These are phyloP conservation scores for Cheirogaleus medius DNA, from an alignment of 2,113 vertebrate genomes.

Conservation along the genomic window DNA sequence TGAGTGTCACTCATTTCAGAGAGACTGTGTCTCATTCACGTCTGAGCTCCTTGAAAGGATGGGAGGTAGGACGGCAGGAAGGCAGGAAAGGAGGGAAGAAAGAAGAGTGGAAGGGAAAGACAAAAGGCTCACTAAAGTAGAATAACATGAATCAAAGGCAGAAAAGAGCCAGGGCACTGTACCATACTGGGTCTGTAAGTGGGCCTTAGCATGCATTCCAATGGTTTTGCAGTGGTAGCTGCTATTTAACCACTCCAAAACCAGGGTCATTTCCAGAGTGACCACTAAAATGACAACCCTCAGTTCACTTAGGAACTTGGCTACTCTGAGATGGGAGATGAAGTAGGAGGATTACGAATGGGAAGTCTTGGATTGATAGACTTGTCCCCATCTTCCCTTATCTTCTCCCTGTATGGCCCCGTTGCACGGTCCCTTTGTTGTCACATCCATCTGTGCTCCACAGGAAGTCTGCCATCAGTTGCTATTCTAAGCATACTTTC, in stretches of 20 bases:
- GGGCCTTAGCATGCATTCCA: not conserved
- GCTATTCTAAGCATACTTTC: not conserved
- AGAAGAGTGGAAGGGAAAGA: not conserved
- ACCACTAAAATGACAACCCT: not conserved
- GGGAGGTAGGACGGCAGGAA: not conserved
- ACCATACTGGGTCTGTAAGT: not conserved
- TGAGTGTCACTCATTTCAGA: not conserved
- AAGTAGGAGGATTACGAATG: not conserved
- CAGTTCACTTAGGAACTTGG: not conserved
- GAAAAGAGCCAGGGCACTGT: not conserved
- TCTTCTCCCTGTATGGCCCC: not conserved
- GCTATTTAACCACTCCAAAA: not conserved
- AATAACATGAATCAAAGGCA: not conserved
- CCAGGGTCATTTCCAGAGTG: not conserved
- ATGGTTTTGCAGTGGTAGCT: not conserved
- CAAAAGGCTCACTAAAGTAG: not conserved
- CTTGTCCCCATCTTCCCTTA: no score
- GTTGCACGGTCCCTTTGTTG: accelerated
- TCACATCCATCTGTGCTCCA: not conserved
- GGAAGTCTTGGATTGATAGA: not conserved
- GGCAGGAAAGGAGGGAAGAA: not conserved
- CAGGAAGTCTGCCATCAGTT: not conserved
- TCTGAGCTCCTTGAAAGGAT: not conserved
- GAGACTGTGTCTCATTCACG: accelerated
- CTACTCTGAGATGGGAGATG: not conserved